Conservation (phyloP, 2,797 vertebrate genomes). For the Siniperca undulata region DNA sequence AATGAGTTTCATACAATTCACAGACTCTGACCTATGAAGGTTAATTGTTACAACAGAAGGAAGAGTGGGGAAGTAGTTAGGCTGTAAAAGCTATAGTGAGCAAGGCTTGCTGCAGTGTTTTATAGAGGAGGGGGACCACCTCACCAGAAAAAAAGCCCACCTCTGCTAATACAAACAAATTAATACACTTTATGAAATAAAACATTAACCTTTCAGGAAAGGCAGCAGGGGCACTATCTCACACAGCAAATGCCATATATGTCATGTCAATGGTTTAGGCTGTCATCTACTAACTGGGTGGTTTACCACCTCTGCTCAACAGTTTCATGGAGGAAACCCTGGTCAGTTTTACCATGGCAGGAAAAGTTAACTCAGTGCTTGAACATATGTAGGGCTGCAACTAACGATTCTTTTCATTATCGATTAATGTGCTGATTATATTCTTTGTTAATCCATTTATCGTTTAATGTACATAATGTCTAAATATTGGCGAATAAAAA, state of each 20-base stretch:
- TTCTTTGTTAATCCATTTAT: background rate
- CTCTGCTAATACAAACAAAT: background rate
- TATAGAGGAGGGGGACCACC: conserved; percentile 8
- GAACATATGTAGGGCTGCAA: background rate
- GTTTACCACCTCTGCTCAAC: background rate
- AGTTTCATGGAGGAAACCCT: background rate
- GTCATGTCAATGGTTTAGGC: too few relatives aligned
- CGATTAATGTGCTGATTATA: background rate
- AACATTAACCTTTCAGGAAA: background rate
- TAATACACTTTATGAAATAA: background rate
- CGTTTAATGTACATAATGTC: background rate
- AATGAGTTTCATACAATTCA: conserved; percentile 43
- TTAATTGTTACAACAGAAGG: conserved; percentile 32
- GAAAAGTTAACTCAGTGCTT: background rate
- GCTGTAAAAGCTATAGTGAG: background rate
- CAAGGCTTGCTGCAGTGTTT: conserved; percentile 1
- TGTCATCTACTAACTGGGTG: background rate
- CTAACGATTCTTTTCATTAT: too few relatives aligned
- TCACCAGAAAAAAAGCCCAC: background rate
- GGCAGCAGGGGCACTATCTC: background rate
- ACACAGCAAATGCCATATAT: background rate
- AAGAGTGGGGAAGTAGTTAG: background rate
- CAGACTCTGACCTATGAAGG: conserved; percentile 6
- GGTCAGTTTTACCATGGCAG: background rate
- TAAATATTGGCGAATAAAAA: background rate